Conservation (phyloP, 2,797 vertebrate species). For the Pseudotriccus pelzelni region DNA sequence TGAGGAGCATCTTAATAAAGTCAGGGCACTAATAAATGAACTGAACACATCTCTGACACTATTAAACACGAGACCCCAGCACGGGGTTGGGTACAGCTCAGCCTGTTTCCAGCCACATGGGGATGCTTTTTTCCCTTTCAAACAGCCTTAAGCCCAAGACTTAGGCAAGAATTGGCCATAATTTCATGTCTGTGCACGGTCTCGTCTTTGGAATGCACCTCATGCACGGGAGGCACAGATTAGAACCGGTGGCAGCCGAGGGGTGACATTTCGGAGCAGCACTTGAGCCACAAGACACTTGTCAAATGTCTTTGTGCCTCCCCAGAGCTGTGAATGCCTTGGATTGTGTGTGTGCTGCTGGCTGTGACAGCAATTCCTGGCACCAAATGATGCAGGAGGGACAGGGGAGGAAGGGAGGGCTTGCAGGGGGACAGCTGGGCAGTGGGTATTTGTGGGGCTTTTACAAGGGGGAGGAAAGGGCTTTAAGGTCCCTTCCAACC, state of each 20-base stretch:
- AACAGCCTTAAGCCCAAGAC: not conserved
- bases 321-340: not conserved
- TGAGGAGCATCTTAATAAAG: constrained; percentile 6
- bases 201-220: not conserved
- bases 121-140: not conserved
- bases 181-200: not conserved
- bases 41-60: not conserved
- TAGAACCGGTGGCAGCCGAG: rapidly evolving
- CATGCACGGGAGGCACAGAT: not conserved
- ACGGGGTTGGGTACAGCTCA: not conserved
- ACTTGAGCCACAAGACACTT: not conserved
- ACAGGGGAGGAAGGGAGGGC: not conserved
- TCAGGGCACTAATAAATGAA: not conserved
- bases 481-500: not conserved
- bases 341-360: not conserved
- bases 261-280: not conserved
- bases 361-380: not conserved
- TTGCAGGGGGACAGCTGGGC: not conserved
- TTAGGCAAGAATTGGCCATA: not conserved
- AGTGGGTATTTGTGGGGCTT: not conserved
- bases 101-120: rapidly evolving
- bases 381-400: not conserved
- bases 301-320: not conserved
- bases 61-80: not conserved
- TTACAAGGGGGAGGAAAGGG: not conserved